Conservation (phyloP, 2,113 vertebrate species). For the Alosa alosa region DNA sequence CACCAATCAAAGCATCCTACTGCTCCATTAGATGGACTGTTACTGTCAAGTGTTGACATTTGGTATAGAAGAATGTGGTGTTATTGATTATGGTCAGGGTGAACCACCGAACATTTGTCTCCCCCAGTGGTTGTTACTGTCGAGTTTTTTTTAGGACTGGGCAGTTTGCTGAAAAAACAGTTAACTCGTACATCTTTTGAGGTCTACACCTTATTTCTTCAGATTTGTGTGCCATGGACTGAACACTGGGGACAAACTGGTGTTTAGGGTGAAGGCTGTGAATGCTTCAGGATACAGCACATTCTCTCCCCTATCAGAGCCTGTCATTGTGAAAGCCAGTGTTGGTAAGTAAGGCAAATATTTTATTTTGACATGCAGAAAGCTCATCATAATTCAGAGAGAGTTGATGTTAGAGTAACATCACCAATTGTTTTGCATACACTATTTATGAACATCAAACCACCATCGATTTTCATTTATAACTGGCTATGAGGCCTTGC, state of each 20-base stretch:
- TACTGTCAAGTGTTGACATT: neutral
- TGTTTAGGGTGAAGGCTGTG: conserved; percentile 91
- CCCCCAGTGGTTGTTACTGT: neutral
- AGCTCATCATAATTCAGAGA: too few species aligned
- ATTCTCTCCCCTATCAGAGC: conserved; percentile 82
- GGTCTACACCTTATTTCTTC: conserved; percentile 8
- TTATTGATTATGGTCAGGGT: neutral
- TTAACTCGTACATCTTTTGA: neutral
- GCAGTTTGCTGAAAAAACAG: neutral
- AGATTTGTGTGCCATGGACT: conserved; percentile 96
- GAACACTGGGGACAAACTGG: conserved; percentile 73
- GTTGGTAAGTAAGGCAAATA: conserved; percentile 77
- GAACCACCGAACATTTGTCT: neutral
- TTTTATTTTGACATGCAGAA: neutral
- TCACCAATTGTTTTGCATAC: neutral
- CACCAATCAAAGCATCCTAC: neutral
- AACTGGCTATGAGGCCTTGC: neutral
- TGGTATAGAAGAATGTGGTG: neutral
- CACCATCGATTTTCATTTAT: neutral
- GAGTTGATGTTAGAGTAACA: neutral
- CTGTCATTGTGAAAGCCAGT: conserved; percentile 84
- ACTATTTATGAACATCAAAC: neutral
- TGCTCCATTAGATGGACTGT: neutral
- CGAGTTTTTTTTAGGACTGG: neutral
- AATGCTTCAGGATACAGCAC: conserved; percentile 96